Evolutionary conservation across 37 sponge, comb jelly and placozoan genomes (phyloP).

Genomic region (Diacarnus erythraeanus): DNA sequence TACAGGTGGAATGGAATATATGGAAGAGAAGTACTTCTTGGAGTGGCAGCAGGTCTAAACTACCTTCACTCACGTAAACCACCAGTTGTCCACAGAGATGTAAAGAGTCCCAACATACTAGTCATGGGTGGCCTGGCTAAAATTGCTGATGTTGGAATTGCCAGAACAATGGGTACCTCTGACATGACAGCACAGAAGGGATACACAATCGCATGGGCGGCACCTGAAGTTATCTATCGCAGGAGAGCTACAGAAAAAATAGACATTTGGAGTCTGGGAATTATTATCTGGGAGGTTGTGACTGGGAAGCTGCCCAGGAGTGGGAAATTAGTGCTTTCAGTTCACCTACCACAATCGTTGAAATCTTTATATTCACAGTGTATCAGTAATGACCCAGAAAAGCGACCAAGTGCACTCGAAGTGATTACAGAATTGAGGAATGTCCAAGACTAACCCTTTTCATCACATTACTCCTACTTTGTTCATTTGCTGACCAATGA

Average conservation of each 20-base stretch:
- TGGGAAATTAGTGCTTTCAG: conserved; percentile 70
- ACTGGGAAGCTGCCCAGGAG: conserved; percentile 67
- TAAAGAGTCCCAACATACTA: conserved; percentile 93
- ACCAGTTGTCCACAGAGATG: conserved; percentile 85
- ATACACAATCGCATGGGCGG: conserved; percentile 91
- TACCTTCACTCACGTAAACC: conserved; percentile 87
- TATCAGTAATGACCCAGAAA: conserved; percentile 48
- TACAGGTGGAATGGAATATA: conserved; percentile 80
- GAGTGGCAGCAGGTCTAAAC: conserved; percentile 83
- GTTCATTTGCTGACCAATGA: too few species aligned
- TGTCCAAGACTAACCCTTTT: background rate
- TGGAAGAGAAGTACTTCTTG: conserved; percentile 61
- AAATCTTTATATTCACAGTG: conserved; percentile 54
- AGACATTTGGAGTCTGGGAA: conserved; percentile 92
- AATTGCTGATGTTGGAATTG: conserved; percentile 92
- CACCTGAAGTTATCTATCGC: conserved; percentile 90
- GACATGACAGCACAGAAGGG: conserved; percentile 94
- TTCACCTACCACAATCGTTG: conserved; percentile 21
- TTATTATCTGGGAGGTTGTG: conserved; percentile 91
- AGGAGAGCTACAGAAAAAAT: conserved; percentile 91
- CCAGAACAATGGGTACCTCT: conserved; percentile 72
- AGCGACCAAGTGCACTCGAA: conserved; percentile 76
- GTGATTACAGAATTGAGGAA: conserved; percentile 26
- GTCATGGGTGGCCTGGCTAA: conserved; percentile 78
- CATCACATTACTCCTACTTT: background rate